These are phyloP conservation scores for Anolis carolinensis DNA, from an alignment of 2,113 vertebrate genomes.

Conservation along the genomic window DNA sequence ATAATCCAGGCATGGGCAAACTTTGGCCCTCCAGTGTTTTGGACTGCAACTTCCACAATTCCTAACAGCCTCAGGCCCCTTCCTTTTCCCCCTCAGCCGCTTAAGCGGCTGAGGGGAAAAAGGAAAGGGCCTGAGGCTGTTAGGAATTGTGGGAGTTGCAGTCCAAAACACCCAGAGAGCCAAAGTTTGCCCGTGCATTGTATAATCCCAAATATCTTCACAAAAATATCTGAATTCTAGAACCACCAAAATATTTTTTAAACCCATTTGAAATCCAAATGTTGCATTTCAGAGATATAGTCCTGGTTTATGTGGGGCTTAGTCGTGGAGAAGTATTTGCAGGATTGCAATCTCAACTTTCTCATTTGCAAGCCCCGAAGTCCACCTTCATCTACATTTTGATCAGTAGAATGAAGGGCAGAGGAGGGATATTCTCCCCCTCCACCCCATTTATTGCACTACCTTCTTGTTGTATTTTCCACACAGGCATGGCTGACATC, in stretches of 20 bases:
- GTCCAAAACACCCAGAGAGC: no score
- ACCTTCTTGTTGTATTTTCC: rapidly evolving
- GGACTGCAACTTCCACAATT: no score
- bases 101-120: no score
- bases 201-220: neutral
- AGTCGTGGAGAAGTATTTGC: neutral
- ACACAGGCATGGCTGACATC: neutral
- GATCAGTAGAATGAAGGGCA: constrained; percentile 18
- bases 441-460: neutral
- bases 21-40: no score
- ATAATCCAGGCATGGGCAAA: no score
- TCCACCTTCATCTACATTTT: neutral
- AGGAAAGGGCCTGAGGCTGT: no score
- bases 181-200: no score
- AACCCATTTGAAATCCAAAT: neutral
- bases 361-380: neutral
- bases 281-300: neutral
- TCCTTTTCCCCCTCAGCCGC: no score
- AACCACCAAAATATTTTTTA: neutral
- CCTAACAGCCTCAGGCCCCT: no score
- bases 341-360: neutral
- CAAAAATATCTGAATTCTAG: neutral
- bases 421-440: neutral
- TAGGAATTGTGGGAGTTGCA: no score
- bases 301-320: neutral